Base-by-base conservation (phyloP, 2,113 vertebrate genomes). In the Leptobrachium leishanense region DNA sequence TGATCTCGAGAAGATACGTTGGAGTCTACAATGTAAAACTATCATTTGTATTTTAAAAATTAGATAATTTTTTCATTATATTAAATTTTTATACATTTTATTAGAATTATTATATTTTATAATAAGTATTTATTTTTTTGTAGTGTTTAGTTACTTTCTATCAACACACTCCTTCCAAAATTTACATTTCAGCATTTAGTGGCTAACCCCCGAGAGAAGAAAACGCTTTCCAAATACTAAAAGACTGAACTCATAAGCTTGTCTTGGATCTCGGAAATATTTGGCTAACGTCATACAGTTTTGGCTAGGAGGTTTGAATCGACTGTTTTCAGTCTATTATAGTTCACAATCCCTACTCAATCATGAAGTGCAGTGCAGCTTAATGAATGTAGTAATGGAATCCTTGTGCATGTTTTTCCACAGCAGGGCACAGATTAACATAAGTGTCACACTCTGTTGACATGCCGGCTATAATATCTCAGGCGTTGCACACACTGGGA, bases 371-470 rank as follows among this genome's bases (percentile, higher is more conserved):
- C 87, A 89, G 87, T 88, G 91, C 85, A 89, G 92, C 89, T 92
- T 94, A 94, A 94, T 95, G 93, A 95, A 94, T 91, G 93, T 90
- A 91, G 93, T 95, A 95, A 97, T 92, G 88, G 91, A 93, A 94
- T 95, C 94, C 90, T 89, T 92, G 89, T 95, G 93, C 94, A 88
- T 91, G 90, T 87, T 90, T 91, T 93, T 92, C 89, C 93, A 93
- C 92, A 90, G 92, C 91, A 20, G 92, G 92, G 91, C 83, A 84
- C 90, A 94, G 94, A 97, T 96, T 97, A 96, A 93, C 95, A 92
- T 94, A 89, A 93, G 94, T 95, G 95, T 95, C 94, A 92, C 91
- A 93, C 96, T 96, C 90, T 83, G 85, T 91, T 89, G 87, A 84
- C 88, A 87, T 92, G 93, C 89, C 90, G 88, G 88, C 90, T 90